Percentiles rank a stretch among this genome's conserved stretches.
These are phyloP conservation scores for Trachelus iudaicus DNA, from an alignment of 2,888 invertebrate species.

Conservation along the genomic window DNA sequence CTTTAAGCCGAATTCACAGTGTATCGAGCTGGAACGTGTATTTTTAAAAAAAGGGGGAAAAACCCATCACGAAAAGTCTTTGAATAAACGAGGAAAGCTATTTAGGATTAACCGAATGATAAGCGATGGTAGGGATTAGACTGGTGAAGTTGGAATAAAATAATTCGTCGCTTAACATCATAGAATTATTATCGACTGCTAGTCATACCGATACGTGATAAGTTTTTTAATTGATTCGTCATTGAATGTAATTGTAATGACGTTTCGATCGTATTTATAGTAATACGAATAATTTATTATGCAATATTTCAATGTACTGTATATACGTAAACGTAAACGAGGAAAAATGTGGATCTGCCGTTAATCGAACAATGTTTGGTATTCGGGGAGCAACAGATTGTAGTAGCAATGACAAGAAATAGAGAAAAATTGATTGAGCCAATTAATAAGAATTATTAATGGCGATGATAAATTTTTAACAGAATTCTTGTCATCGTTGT, in stretches of 20 bases:
- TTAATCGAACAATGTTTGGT: not conserved
- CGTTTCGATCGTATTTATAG: not conserved
- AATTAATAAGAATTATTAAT: not conserved
- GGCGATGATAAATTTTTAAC: not conserved
- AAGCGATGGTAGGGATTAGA: not conserved
- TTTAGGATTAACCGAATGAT: not conserved
- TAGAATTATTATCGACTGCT: not conserved
- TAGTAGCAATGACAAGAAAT: not conserved
- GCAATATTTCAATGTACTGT: not conserved
- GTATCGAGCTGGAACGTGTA: not conserved
- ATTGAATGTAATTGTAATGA: not conserved
- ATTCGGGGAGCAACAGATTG: not conserved
- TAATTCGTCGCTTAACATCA: not conserved
- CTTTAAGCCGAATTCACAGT: not conserved
- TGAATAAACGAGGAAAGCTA: not conserved
- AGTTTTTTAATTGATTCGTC: not conserved
- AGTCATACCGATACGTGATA: not conserved
- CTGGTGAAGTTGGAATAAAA: not conserved
- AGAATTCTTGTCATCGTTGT: not conserved
- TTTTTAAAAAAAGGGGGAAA: not conserved
- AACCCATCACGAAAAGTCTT: not conserved
- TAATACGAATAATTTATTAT: not conserved
- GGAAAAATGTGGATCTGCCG: not conserved
- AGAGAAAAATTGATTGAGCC: not conserved
- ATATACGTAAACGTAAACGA: not conserved